These are phyloP conservation scores for Drepanosiphum platanoidis DNA, from an alignment of 2,888 invertebrate genomes.

Conservation along the genomic window DNA sequence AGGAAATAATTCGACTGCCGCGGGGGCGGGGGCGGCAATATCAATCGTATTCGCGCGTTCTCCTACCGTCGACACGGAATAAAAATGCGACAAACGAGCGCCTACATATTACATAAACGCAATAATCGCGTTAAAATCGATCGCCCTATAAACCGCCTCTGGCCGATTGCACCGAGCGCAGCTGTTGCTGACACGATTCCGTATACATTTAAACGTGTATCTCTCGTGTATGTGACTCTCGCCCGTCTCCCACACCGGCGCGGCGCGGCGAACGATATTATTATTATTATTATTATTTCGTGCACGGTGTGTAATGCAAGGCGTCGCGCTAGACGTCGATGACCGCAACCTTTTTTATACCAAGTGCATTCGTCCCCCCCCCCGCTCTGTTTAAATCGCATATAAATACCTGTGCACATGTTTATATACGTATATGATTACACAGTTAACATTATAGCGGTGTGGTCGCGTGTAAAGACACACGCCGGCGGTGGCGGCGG, in stretches of 20 bases:
- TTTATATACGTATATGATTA: too few relatives aligned
- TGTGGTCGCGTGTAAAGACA: too few relatives aligned
- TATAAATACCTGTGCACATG: not conserved
- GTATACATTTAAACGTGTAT: not conserved
- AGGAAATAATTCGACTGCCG: not conserved
- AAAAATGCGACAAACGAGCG: not conserved
- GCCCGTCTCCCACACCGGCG: not conserved
- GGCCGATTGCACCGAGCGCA: not conserved
- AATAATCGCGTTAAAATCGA: not conserved
- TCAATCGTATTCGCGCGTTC: not conserved
- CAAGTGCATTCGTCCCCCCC: not conserved
- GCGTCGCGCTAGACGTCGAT: conserved; percentile 22
- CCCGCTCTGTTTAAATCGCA: not conserved
- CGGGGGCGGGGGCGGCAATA: not conserved
- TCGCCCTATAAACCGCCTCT: not conserved
- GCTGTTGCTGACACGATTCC: not conserved
- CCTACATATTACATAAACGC: too few relatives aligned
- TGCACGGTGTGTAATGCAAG: not conserved
- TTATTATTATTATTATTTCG: conserved; percentile 5
- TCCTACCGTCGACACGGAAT: not conserved
- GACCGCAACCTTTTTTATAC: conserved; percentile 12
- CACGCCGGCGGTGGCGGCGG: too few relatives aligned
- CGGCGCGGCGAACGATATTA: not conserved
- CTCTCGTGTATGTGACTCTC: not conserved
- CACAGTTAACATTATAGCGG: too few relatives aligned